A percentile compares a stretch with the other conserved stretches of the same genome.
phyloP scores from a whole-genome alignment of 1,140 invertebrate species.

The Coenobita brevimanus region DNA sequence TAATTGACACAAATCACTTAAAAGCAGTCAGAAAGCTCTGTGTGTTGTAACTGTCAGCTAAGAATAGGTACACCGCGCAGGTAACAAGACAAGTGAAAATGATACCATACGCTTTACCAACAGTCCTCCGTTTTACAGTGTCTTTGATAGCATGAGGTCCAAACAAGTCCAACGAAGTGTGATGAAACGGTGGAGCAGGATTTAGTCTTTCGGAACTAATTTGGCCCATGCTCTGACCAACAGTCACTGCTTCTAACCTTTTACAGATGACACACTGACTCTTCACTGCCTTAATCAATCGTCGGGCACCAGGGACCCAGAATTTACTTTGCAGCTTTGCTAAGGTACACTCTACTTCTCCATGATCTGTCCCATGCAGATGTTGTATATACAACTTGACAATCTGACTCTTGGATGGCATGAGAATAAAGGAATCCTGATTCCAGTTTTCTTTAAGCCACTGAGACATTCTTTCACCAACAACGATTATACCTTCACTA shows the following conservation, averaged over 20 bases:
- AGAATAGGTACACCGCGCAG: not conserved
- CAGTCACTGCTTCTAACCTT: not conserved
- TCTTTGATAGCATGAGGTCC: not conserved
- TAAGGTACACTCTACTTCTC: not conserved
- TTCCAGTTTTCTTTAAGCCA: slow-evolving; percentile 27
- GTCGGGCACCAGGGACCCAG: slow-evolving; percentile 9
- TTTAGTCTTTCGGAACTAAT: not conserved
- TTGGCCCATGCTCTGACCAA: slow-evolving; percentile 8
- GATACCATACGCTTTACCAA: slow-evolving; percentile 26
- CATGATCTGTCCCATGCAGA: not conserved
- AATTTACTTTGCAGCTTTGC: slow-evolving; percentile 1
- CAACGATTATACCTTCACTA: not conserved
- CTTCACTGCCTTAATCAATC: not conserved
- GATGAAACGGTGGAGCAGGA: slow-evolving; percentile 13
- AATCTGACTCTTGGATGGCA: not conserved
- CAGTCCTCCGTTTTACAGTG: slow-evolving; percentile 18
- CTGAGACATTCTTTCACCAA: not conserved
- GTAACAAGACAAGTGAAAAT: slow-evolving; percentile 5
- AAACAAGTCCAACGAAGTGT: slow-evolving; percentile 19
- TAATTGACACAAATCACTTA: not conserved
- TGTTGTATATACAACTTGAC: not conserved
- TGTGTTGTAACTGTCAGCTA: slow-evolving; percentile 12
- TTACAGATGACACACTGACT: slow-evolving; percentile 11
- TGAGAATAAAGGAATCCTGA: not conserved
- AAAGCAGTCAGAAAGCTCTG: slow-evolving; percentile 5